Evolutionary conservation across 1,140 invertebrate species (phyloP).

Genomic region (Trachymyrmex septentrionalis): DNA sequence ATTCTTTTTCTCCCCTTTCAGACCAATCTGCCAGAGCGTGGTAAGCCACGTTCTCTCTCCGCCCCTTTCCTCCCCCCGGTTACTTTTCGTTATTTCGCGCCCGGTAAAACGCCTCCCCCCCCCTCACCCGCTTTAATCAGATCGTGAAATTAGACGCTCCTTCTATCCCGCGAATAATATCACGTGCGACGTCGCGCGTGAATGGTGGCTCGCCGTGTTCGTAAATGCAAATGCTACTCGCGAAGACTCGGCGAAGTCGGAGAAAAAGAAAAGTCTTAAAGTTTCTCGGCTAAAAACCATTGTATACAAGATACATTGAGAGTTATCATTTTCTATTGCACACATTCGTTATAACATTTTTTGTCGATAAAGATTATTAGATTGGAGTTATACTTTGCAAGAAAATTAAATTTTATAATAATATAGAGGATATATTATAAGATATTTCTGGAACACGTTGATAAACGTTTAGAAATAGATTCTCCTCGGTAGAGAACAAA

Average conservation of each 20-base stretch:
- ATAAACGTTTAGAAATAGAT: constrained; percentile 23
- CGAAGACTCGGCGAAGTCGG: background rate
- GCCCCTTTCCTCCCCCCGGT: background rate
- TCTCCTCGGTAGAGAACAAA: background rate
- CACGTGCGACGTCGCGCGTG: background rate
- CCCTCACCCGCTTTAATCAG: constrained; percentile 44
- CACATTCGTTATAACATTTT: background rate
- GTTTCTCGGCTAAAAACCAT: background rate
- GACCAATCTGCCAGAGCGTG: constrained; percentile 42
- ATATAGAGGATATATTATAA: background rate
- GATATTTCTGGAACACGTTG: constrained; percentile 11
- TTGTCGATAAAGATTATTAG: background rate
- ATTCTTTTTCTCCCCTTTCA: background rate
- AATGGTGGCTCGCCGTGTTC: background rate
- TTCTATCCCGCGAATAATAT: constrained; percentile 37
- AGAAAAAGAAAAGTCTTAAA: background rate
- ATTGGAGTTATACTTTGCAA: background rate
- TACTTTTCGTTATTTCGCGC: constrained; percentile 49
- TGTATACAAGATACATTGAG: background rate
- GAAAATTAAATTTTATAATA: constrained; percentile 18
- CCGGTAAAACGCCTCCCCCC: constrained; percentile 19
- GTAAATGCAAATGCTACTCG: constrained; percentile 33
- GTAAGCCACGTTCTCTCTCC: background rate
- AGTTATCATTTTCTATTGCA: background rate
- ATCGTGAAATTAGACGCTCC: constrained; percentile 53